Conservation (phyloP, 2,797 vertebrate genomes). For the Heteromormyrus szaboi region DNA sequence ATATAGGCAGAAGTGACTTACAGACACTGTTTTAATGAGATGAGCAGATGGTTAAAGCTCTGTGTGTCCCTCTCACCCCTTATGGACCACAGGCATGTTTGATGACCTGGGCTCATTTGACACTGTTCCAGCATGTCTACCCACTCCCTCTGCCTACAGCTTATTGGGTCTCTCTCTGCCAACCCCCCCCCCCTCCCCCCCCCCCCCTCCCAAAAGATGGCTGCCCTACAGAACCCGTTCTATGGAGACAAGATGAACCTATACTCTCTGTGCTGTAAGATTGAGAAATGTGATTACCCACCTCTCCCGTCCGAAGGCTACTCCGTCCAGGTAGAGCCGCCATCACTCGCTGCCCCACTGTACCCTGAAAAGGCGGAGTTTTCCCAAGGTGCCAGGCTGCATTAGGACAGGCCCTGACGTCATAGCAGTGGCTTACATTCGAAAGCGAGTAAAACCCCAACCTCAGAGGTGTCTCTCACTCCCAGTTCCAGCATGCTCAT, state of each 20-base stretch:
- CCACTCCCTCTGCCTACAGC: background rate
- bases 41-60: background rate
- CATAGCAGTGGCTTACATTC: background rate
- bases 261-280: conserved; percentile 75
- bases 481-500: background rate
- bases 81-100: background rate
- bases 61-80: background rate
- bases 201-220: conserved; percentile 61
- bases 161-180: background rate
- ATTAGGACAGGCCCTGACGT: background rate
- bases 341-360: background rate
- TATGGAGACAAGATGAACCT: conserved; percentile 85
- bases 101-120: background rate
- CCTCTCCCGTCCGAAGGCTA: conserved; percentile 75
- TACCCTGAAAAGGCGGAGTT: background rate
- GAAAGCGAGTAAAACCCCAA: background rate
- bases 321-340: conserved; percentile 70
- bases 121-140: background rate
- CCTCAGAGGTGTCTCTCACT: background rate
- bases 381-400: background rate
- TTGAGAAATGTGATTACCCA: conserved; percentile 43
- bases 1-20: background rate
- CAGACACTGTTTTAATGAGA: background rate
- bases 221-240: conserved; percentile 78
- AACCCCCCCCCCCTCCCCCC: background rate